A percentile compares a stretch with the other conserved stretches of the same genome.
Conservation (phyloP, 1,140 invertebrate genomes). For the Musca domestica region DNA sequence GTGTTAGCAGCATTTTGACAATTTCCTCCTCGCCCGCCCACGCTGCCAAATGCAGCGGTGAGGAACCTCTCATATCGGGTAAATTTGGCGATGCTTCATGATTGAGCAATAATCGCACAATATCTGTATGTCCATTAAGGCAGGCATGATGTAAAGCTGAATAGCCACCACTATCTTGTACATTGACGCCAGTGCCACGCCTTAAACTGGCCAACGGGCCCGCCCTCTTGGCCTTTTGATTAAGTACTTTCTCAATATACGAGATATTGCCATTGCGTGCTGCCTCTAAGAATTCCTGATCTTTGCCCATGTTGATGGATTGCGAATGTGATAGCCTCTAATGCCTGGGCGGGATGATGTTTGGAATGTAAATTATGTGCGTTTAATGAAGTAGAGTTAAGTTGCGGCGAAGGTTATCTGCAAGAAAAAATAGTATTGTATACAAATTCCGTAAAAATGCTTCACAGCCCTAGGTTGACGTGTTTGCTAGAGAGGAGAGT, state of each 20-base stretch:
- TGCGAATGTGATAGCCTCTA: not conserved
- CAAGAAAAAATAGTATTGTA: not conserved
- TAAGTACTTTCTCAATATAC: constrained; percentile 87
- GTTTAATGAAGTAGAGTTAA: not conserved
- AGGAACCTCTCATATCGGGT: constrained; percentile 79
- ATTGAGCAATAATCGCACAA: constrained; percentile 79
- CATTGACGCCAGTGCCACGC: constrained; percentile 85
- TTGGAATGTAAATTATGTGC: not conserved
- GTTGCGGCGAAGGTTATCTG: not conserved
- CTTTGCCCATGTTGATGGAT: constrained; percentile 76
- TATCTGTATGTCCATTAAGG: constrained; percentile 91
- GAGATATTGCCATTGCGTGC: constrained; percentile 86
- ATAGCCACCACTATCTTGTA: constrained; percentile 91
- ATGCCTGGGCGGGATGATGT: not conserved
- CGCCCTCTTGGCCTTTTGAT: constrained; percentile 84
- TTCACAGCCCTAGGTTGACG: too few species aligned
- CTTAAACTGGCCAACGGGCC: constrained; percentile 88
- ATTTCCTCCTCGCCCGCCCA: constrained; percentile 87
- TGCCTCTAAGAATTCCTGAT: constrained; percentile 93
- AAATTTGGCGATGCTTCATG: constrained; percentile 89
- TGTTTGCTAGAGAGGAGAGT: too few species aligned
- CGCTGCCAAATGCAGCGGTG: constrained; percentile 83
- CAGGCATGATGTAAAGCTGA: constrained; percentile 93
- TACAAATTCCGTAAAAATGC: not conserved
- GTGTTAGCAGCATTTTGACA: constrained; percentile 72